Evolutionary conservation across 2,113 vertebrate species (phyloP).

Genomic region (Cryptomyrus ogoouensis): DNA sequence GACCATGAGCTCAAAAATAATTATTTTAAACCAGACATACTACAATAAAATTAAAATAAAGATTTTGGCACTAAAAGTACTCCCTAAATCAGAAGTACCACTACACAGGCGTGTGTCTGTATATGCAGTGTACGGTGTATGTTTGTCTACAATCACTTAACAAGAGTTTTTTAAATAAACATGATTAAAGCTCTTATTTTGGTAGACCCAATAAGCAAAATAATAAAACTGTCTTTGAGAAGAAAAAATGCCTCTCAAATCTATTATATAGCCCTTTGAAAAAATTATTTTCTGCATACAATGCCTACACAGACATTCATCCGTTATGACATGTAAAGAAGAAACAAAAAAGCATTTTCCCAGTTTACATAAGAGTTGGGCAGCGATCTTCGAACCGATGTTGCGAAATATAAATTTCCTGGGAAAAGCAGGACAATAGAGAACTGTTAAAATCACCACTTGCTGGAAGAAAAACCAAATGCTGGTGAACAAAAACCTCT

Average conservation of each 20-base stretch:
- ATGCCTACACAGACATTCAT: background rate
- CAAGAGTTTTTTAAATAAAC: constrained; percentile 1
- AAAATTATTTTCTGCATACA: background rate
- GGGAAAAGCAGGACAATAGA: background rate
- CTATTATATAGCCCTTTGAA: constrained; percentile 10
- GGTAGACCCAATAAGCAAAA: constrained; percentile 21
- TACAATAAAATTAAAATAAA: background rate
- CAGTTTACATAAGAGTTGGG: background rate
- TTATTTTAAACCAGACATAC: background rate
- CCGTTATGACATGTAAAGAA: background rate
- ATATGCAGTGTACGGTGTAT: constrained; percentile 10
- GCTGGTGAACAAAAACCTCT: background rate
- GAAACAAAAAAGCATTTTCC: background rate
- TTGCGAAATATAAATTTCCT: background rate
- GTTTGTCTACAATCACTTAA: constrained; percentile 4
- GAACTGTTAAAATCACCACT: background rate
- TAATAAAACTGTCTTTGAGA: background rate
- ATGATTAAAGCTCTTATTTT: constrained; percentile 28
- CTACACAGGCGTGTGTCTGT: background rate
- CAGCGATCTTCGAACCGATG: background rate
- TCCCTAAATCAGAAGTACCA: background rate
- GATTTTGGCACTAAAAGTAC: constrained; percentile 29
- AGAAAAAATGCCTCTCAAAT: constrained; percentile 11
- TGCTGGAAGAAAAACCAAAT: background rate
- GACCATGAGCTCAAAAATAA: background rate